phyloP scores from a whole-genome alignment of 2,888 invertebrate genomes.

The Philaethria dido region DNA sequence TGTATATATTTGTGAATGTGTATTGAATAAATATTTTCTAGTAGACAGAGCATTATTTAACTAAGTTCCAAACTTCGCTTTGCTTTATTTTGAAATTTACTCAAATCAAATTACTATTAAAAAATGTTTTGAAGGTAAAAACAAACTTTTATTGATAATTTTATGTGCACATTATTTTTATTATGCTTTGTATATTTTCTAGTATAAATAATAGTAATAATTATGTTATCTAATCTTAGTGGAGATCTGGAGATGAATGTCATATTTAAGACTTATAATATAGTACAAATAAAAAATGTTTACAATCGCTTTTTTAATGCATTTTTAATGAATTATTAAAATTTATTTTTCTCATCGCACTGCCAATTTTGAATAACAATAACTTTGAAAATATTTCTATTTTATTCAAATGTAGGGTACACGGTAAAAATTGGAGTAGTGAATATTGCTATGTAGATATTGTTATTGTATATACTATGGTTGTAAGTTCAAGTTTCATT shows the following conservation, averaged over 20 bases:
- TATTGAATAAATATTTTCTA: neutral
- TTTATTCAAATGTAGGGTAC: no score
- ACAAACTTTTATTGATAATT: no score
- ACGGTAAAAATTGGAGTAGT: neutral
- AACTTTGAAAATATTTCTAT: neutral
- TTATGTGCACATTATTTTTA: neutral
- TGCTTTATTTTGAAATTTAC: no score
- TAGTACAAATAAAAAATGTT: neutral
- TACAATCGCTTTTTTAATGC: slow-evolving; percentile 9
- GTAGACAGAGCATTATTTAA: no score
- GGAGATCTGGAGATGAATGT: neutral
- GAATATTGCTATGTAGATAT: neutral
- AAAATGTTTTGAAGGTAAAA: no score
- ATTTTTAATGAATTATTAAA: neutral
- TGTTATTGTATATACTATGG: no score
- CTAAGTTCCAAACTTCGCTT: no score
- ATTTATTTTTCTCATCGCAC: neutral
- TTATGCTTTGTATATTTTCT: neutral
- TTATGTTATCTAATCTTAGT: neutral
- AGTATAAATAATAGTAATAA: neutral
- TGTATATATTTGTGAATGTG: no score
- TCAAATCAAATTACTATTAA: no score
- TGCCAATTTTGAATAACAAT: neutral
- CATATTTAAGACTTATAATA: neutral
- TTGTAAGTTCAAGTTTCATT: no score